Percentiles rank a stretch among this genome's conserved stretches.
These are phyloP conservation scores for Volucella zonaria DNA, from an alignment of 2,888 invertebrate species.

Conservation along the genomic window DNA sequence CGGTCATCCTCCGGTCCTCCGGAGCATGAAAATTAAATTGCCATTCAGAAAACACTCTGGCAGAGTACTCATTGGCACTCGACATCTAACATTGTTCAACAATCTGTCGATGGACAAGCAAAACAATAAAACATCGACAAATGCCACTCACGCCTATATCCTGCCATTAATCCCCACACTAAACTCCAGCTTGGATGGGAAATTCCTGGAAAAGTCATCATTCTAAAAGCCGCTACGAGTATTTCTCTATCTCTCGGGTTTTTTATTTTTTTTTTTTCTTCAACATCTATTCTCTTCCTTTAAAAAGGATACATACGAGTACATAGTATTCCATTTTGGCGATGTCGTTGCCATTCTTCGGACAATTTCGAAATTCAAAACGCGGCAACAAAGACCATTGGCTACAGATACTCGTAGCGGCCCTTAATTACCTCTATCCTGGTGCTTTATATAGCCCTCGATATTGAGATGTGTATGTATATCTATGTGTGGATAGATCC, in stretches of 20 bases:
- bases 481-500: too few species aligned
- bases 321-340: too few species aligned
- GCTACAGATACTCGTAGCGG: not conserved
- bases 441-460: not conserved
- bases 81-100: constrained; percentile 31
- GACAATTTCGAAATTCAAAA: constrained; percentile 21
- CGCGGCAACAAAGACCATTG: constrained; percentile 15
- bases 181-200: not conserved
- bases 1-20: too few species aligned
- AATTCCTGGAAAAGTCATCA: constrained; percentile 3
- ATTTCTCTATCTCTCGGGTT: constrained; percentile 16
- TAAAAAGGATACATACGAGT: too few species aligned
- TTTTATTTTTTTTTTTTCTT: constrained; percentile 26
- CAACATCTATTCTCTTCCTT: not conserved
- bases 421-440: constrained; percentile 39
- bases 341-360: too few species aligned
- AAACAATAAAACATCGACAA: constrained; percentile 24
- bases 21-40: not conserved
- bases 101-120: constrained; percentile 6
- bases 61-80: constrained; percentile 17
- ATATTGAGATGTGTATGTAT: too few species aligned
- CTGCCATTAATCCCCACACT: constrained; percentile 24
- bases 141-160: constrained; percentile 9
- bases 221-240: not conserved
- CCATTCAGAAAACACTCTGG: not conserved